Evolutionary conservation across 2,888 invertebrate genomes (phyloP).

Genomic region (Aricia artaxerxes): DNA sequence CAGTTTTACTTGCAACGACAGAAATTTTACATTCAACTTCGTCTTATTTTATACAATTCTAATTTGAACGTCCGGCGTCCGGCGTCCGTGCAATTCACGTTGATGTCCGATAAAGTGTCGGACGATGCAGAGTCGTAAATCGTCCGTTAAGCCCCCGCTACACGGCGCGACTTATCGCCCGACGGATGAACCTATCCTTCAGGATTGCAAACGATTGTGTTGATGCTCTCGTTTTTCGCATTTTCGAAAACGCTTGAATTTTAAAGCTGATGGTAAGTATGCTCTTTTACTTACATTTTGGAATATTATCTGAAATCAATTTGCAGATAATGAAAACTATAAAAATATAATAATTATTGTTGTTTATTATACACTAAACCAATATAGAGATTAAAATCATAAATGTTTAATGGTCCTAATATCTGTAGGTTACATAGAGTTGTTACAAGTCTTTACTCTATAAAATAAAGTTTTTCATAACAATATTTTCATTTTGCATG

Average conservation of each 20-base stretch:
- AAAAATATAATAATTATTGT: too few relatives aligned
- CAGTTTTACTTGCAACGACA: too few relatives aligned
- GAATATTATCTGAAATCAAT: too few relatives aligned
- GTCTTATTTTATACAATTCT: not conserved
- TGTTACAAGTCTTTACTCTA: too few relatives aligned
- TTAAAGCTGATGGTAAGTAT: not conserved
- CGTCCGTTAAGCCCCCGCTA: conserved; percentile 6
- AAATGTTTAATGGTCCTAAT: too few relatives aligned
- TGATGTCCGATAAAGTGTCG: conserved; percentile 22
- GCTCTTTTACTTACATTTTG: not conserved
- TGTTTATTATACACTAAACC: too few relatives aligned
- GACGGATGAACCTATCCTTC: conserved; percentile 10
- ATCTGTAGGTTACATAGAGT: too few relatives aligned
- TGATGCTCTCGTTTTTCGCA: not conserved
- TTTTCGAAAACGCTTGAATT: not conserved
- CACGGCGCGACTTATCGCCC: conserved; percentile 8
- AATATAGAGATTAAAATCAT: too few relatives aligned
- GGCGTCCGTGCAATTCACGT: conserved; percentile 1
- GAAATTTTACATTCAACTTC: not conserved
- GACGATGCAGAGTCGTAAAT: conserved; percentile 21
- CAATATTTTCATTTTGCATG: too few relatives aligned
- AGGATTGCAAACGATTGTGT: conserved; percentile 9
- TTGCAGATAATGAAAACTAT: too few relatives aligned
- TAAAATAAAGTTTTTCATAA: too few relatives aligned
- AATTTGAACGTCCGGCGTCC: conserved; percentile 6